Base-by-base conservation (phyloP, 1,140 invertebrate species). In the Leptoteleia sp. region DNA sequence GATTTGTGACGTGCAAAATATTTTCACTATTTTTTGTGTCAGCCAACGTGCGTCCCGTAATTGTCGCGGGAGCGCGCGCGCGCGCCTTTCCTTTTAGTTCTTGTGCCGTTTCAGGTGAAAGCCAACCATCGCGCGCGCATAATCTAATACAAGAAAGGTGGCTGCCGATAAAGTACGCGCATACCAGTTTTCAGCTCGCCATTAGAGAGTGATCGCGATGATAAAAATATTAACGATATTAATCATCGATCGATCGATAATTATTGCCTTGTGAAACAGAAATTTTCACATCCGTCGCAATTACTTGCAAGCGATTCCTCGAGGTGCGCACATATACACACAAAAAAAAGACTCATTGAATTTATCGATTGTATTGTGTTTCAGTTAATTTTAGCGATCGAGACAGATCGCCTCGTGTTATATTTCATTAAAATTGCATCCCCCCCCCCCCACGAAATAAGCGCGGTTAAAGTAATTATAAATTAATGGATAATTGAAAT, bases 1-100 rank as follows among this genome's bases (percentile, higher is more conserved):
- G n/a, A n/a, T n/a, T n/a, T n/a, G n/a, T n/a, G n/a, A n/a, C n/a
- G 13, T 8, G 31, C 13, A 42, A 40, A 65, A 54, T 52, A 65
- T 54, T 71, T 71, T 71, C 55, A 52, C 55, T 43, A 50, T 68
- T 68, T 70, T 70, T 59, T 70, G 43, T 38, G 33, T 70, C 52
- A 38, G 40, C 16, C 31, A n/a, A 25, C 48, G 62, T 40, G 43
- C 54, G 47, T 33, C 47, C 29, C 22, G 43, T 59, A 70, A 61
- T 71, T 71, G 67, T 71, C n/a, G n/a, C n/a, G n/a, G n/a, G n/a
- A n/a, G n/a, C n/a, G n/a, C n/a, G n/a, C n/a, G n/a, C 55, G 47
- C 57, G 55, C 47, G 31, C 68, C 55, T 72, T 72, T 72, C 68
- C 57, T 54, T 72, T 71, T 31, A 37, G 13, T 33, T 54, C 33